Base-by-base conservation (phyloP, 2,113 vertebrate genomes). In the Neotoma lepida region DNA sequence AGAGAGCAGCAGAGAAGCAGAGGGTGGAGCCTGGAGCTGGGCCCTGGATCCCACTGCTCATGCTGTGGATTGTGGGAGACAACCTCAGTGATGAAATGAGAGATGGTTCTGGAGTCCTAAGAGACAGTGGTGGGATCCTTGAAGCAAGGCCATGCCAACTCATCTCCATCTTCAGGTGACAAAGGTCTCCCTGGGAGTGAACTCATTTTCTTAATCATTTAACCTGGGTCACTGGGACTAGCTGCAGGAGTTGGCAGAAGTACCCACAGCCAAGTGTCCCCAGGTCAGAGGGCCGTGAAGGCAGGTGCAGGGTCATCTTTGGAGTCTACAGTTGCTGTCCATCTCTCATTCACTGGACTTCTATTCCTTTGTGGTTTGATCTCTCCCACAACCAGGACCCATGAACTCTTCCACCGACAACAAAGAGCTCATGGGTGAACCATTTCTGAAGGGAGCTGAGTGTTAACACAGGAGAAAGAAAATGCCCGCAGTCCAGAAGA, bases 221-320 rank as follows among this genome's bases (percentile, higher is more conserved):
- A 28, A 0, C 76, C 86, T 22, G 58, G 49, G 73, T 66, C 41
- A 3, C 41, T n/a, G 41, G 18, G 41, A n/a, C 33, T 1, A 15
- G 35, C 8, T 20, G 10, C 41, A 24, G 63, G 30, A 4, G 10
- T 12, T 0, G 28, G 6, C 7, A 20, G 49, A 22, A 1, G 9
- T 26, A 4, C 26, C 20, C 1, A 9, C 44, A 26, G 1, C 22
- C 35, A 22, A 28, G 14, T 33, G 30, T n/a, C 17, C 18, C 33
- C 17, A 4, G 51, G 20, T 54, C 41, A 70, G 22, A 7, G 26
- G 70, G 77, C 4, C 26, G 1, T 14, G 58, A 58, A 28, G 39
- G 46, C 39, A 49, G 35, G 3, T 20, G 9, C 2, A 44, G 13
- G 7, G 0, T 1, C 2, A 68, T 68, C 2, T 0, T 14, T 4